These are phyloP conservation scores for Thamnaconus septentrionalis DNA, from an alignment of 2,113 vertebrate species.

Conservation along the genomic window DNA sequence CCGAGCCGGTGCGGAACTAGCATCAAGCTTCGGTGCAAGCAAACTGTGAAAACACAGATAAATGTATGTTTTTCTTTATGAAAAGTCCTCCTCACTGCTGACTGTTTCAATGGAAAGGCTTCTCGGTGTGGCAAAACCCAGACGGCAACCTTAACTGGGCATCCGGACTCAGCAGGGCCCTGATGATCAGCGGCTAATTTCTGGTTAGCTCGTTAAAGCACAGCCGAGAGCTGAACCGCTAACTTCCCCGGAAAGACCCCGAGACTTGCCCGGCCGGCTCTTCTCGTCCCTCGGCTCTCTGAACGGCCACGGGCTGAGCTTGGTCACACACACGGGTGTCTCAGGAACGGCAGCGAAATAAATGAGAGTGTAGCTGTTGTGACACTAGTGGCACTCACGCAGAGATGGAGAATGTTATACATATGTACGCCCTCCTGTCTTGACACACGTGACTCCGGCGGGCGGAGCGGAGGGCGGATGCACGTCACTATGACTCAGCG, in stretches of 20 bases:
- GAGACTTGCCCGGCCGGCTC: too few relatives aligned
- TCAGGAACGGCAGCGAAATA: neutral
- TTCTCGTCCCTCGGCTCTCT: neutral
- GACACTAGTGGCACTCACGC: neutral
- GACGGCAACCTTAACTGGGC: constrained; percentile 39
- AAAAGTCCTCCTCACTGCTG: neutral
- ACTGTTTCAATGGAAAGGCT: constrained; percentile 1
- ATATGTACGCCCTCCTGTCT: constrained; percentile 29
- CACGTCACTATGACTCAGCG: constrained; percentile 81
- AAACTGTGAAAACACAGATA: neutral
- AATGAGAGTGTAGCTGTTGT: neutral
- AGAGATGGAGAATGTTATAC: constrained; percentile 5
- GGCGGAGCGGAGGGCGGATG: constrained; percentile 28
- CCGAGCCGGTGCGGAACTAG: constrained; percentile 9
- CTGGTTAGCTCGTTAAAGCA: constrained; percentile 34
- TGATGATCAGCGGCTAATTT: constrained; percentile 62
- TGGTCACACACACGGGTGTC: neutral
- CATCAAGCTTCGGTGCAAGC: constrained; percentile 19
- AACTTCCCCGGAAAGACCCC: neutral
- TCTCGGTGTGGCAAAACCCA: constrained; percentile 18
- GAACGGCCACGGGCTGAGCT: neutral
- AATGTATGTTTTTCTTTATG: neutral
- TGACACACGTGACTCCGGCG: constrained; percentile 56
- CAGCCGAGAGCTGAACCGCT: neutral
- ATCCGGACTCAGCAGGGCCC: constrained; percentile 52